phyloP scores from a whole-genome alignment of 2,888 invertebrate species.

The Aproaerema taeniolella region DNA sequence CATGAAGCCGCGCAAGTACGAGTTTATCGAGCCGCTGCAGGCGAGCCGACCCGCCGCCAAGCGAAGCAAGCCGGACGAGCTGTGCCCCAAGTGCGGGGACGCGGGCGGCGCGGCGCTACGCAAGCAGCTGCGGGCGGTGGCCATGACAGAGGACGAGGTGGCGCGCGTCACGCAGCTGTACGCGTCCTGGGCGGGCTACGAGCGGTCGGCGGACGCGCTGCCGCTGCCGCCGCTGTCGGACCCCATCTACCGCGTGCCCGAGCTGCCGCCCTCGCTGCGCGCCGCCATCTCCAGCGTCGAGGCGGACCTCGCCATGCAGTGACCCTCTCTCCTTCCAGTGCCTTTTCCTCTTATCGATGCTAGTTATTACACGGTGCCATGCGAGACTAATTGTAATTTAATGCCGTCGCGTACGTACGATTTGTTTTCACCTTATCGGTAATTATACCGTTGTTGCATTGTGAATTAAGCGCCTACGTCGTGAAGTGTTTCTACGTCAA shows the following conservation, averaged over 20 bases:
- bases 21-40: conserved; percentile 37
- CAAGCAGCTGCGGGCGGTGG: conserved; percentile 49
- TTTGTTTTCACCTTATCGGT: neutral
- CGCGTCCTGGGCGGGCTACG: conserved; percentile 50
- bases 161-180: conserved; percentile 54
- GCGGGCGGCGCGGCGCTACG: conserved; percentile 49
- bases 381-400: conserved; percentile 29
- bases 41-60: conserved; percentile 23
- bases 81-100: conserved; percentile 56
- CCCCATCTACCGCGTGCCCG: conserved; percentile 58
- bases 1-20: conserved; percentile 41
- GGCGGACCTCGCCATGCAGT: conserved; percentile 40
- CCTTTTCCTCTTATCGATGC: conserved; percentile 32
- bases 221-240: conserved; percentile 58
- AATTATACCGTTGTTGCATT: too few species aligned
- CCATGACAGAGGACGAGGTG: conserved; percentile 61
- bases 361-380: conserved; percentile 36
- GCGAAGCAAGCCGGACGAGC: conserved; percentile 42
- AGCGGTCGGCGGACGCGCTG: conserved; percentile 50
- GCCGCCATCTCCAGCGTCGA: conserved; percentile 50
- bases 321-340: conserved; percentile 19
- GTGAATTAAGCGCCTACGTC: too few species aligned
- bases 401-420: conserved; percentile 16
- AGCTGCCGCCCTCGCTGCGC: conserved; percentile 46
- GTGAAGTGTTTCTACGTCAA: neutral